Conservation (phyloP, 2,888 invertebrate species). For the Rhodophaea formosa region DNA sequence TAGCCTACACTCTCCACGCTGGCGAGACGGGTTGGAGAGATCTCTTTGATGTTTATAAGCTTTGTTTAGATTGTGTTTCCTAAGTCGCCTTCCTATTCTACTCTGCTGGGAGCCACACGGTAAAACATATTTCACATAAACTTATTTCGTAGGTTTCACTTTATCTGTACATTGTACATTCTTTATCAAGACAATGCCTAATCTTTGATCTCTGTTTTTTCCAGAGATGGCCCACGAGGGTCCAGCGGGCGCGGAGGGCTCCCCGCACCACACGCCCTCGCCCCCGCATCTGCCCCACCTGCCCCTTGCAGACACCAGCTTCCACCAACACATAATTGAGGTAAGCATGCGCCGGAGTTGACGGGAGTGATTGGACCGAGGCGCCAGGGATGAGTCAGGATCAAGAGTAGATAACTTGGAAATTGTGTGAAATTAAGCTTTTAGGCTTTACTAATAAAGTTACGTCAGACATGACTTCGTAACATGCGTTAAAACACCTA, state of each 20-base stretch:
- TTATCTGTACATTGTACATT: no score
- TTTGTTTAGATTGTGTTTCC: no score
- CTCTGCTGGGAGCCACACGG: no score
- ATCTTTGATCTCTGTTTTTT: not conserved
- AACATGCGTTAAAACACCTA: no score
- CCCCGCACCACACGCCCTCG: slow-evolving; percentile 76
- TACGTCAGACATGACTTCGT: no score
- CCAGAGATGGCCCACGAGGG: slow-evolving; percentile 77
- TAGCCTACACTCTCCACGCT: no score
- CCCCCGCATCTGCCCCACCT: slow-evolving; percentile 77
- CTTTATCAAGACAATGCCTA: no score
- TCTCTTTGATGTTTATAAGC: no score
- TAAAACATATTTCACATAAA: no score
- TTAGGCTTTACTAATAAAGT: not conserved
- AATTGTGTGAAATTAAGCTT: not conserved
- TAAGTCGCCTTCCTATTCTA: no score
- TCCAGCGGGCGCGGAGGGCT: slow-evolving; percentile 59
- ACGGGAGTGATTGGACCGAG: not conserved
- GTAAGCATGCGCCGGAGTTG: slow-evolving; percentile 49
- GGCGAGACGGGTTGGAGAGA: no score
- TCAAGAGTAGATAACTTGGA: not conserved
- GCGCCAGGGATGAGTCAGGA: slow-evolving; percentile 1
- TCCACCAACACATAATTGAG: slow-evolving; percentile 86
- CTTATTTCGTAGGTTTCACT: no score
- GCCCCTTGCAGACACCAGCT: slow-evolving; percentile 80